Evolutionary conservation across 2,797 vertebrate species (phyloP).

Genomic region (Muscicapa comitata): DNA sequence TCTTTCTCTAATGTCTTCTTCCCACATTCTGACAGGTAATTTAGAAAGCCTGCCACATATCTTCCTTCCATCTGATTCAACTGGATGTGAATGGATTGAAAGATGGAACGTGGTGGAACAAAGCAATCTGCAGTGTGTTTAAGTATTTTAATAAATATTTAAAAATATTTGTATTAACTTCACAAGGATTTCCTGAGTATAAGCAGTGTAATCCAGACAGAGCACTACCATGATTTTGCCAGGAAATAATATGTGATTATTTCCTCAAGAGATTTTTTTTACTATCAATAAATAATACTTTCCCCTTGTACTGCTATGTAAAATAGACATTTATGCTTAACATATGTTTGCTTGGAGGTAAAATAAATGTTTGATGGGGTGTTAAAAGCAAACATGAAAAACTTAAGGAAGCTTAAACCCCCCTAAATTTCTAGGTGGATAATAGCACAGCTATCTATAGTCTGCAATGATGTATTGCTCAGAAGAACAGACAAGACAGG

Average conservation of each 20-base stretch:
- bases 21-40: conserved; percentile 56
- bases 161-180: neutral
- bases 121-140: neutral
- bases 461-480: neutral
- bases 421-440: neutral
- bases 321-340: neutral
- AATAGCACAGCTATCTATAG: neutral
- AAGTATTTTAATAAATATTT: conserved; percentile 1
- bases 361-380: neutral
- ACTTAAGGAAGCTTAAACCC: neutral
- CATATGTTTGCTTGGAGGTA: neutral
- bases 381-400: neutral
- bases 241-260: neutral
- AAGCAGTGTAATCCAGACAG: neutral
- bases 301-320: neutral
- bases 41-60: conserved; percentile 33
- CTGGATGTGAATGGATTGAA: conserved; percentile 5
- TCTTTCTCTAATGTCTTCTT: conserved; percentile 10
- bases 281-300: neutral
- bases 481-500: neutral
- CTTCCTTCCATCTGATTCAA: conserved; percentile 17
- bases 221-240: neutral
- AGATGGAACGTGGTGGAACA: neutral
- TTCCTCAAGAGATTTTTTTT: neutral
- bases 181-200: neutral